phyloP scores from a whole-genome alignment of 2,113 vertebrate genomes.

The Pelvicachromis taeniatus region DNA sequence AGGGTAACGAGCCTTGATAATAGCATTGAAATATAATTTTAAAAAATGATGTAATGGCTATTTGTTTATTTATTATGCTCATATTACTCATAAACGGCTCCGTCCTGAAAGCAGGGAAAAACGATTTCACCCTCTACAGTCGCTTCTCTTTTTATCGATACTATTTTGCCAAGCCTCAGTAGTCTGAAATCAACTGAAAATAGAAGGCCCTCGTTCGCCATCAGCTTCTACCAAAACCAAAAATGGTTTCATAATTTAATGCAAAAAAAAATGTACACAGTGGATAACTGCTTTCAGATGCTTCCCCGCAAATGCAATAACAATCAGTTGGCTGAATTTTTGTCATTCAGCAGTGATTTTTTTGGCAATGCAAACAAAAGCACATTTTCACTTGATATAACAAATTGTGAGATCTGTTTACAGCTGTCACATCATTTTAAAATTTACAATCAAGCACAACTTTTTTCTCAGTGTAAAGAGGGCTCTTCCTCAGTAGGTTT shows the following conservation, averaged over 20 bases:
- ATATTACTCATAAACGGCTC: background rate
- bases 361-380: background rate
- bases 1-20: background rate
- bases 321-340: background rate
- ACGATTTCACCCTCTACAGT: background rate
- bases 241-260: background rate
- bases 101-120: background rate
- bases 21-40: rapidly evolving
- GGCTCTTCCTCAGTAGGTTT: background rate
- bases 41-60: rapidly evolving
- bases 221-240: background rate
- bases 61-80: background rate
- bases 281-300: background rate
- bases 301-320: background rate
- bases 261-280: background rate
- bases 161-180: background rate
- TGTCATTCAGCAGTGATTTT: background rate
- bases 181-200: background rate
- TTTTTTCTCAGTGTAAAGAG: background rate
- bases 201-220: background rate
- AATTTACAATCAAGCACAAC: background rate
- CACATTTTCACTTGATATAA: background rate
- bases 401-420: background rate
- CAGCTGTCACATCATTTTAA: background rate
- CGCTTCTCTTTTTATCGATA: background rate